Percentiles rank a stretch among this genome's conserved stretches.
These are phyloP conservation scores for Tinamus guttatus DNA, from an alignment of 2,113 vertebrate species.

Conservation along the genomic window DNA sequence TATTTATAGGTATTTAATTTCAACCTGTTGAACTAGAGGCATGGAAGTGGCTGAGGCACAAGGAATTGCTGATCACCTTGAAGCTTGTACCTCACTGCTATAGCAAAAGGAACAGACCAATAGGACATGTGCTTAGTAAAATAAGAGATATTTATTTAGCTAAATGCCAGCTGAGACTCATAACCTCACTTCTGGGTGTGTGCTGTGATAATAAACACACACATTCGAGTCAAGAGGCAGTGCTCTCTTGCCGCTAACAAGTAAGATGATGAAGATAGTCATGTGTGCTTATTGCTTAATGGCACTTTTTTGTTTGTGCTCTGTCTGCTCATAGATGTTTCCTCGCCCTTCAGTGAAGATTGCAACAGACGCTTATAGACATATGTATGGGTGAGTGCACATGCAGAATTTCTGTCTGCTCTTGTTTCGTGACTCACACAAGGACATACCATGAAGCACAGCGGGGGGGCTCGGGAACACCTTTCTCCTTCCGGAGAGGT, in stretches of 20 bases:
- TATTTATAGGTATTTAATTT: not conserved
- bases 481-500: not conserved
- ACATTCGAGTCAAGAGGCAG: not conserved
- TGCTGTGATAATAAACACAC: not conserved
- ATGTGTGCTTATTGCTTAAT: slow-evolving; percentile 17
- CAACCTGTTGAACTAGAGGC: not conserved
- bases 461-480: not conserved
- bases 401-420: not conserved
- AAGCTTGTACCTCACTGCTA: not conserved
- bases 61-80: not conserved
- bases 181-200: slow-evolving; percentile 32
- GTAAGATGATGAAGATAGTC: not conserved
- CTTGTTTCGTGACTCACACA: not conserved
- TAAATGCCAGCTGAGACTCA: not conserved
- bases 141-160: not conserved
- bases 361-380: not conserved
- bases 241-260: not conserved
- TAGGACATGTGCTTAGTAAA: not conserved
- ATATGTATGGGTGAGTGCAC: not conserved
- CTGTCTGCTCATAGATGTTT: not conserved
- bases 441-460: rapidly evolving
- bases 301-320: not conserved
- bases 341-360: not conserved
- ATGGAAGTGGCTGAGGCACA: not conserved
- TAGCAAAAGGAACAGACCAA: not conserved